Percentiles rank a stretch among this genome's conserved stretches.
These are phyloP conservation scores for Sitta europaea DNA, from an alignment of 2,113 vertebrate species.

Conservation along the genomic window DNA sequence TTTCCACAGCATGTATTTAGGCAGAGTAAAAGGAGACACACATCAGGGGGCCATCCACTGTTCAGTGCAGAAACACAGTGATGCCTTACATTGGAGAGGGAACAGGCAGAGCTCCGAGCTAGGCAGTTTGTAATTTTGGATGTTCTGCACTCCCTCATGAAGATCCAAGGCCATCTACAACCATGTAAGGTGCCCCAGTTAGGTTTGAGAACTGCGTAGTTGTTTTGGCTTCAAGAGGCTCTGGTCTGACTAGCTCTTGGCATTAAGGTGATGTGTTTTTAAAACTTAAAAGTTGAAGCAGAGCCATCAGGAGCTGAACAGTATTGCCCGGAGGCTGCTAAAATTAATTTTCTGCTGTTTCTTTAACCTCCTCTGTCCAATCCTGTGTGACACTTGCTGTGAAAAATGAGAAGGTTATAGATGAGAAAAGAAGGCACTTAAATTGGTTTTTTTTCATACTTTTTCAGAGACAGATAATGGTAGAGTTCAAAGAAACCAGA, in stretches of 20 bases:
- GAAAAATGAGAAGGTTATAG: not conserved
- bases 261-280: not conserved
- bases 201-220: not conserved
- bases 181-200: fast-evolving
- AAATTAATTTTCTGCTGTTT: not conserved
- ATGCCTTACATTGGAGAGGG: not conserved
- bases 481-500: not conserved
- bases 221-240: not conserved
- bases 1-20: not conserved
- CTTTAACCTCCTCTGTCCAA: not conserved
- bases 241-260: not conserved
- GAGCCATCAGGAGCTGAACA: not conserved
- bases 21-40: fast-evolving
- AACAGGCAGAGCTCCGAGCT: not conserved
- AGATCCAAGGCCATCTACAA: not conserved
- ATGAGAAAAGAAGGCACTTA: not conserved
- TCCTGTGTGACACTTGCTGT: not conserved
- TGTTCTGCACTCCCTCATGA: not conserved
- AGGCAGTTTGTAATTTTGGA: not conserved
- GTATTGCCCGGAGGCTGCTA: not conserved
- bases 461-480: not conserved
- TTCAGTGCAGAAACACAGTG: not conserved
- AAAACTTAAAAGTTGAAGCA: not conserved
- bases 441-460: not conserved
- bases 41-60: not conserved